Base-by-base conservation (phyloP, 2,888 invertebrate species). In the Cheilosia soror region DNA sequence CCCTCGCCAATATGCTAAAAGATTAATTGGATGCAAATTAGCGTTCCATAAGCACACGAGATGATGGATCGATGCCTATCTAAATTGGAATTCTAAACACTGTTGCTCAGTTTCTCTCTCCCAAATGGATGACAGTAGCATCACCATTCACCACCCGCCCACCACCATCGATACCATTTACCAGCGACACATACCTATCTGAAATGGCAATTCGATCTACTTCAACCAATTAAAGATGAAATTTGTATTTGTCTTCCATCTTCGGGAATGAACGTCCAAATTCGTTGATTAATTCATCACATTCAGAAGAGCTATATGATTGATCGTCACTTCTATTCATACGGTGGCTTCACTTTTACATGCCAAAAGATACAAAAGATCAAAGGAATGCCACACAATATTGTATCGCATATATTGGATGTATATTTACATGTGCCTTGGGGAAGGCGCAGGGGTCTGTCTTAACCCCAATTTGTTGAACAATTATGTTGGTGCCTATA, bases 11-110 rank as follows among this genome's bases (percentile, higher is more conserved):
- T 69, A 69, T 72, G 65, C 72, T 65, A 58, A 58, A 58, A 73
- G 66, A 73, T 80, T 72, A 62, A 80, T 80, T 66, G 66, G 66
- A 80, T 73, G 80, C 80, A 80, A 73, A 80, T 73, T 68, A 47
- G 51, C 40, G 37, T 29, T 51, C 20, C 65, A 58, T 51, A 65
- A 71, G 71, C 63, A 25, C 58, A 33, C 25, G 0, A 37, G 58
- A 62, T 80, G 73, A 80, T 80, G 66, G 68, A 80, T 80, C 53
- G 80, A 73, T 80, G 53, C 7, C 4, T 55, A 80, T 80, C 79
- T 73, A 66, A 79, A 66, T 72, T 79, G 79, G 72, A 66, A 79
- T 79, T 53, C 37, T 42, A 65, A 66, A 65, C 57, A 13, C 25
- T 20, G 13, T 15, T n/a, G 57, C n/a, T n/a, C 53, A 42, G 37